Evolutionary conservation across 2,888 invertebrate genomes (phyloP).

Genomic region (Eilema depressum): DNA sequence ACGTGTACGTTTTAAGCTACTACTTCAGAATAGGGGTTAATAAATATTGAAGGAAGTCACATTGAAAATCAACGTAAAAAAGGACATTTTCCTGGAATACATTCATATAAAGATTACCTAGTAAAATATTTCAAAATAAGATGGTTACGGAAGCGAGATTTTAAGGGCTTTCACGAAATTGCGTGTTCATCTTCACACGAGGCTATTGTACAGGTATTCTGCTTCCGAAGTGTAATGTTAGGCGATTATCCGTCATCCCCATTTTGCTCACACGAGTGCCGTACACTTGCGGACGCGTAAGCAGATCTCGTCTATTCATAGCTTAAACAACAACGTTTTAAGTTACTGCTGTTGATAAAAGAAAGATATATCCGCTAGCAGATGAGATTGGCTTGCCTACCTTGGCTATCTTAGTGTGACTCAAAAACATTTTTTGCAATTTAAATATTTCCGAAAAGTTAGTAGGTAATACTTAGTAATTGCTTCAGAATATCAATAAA

Average conservation of each 20-base stretch:
- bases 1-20: neutral
- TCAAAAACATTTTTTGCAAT: neutral
- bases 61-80: neutral
- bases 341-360: too few species aligned
- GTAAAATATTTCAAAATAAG: neutral
- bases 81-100: neutral
- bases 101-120: slow-evolving; percentile 5
- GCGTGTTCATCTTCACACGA: slow-evolving; percentile 52
- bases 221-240: slow-evolving; percentile 40
- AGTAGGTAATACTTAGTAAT: too few species aligned
- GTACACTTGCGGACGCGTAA: slow-evolving; percentile 21
- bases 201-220: slow-evolving; percentile 54
- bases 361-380: neutral
- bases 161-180: slow-evolving; percentile 39
- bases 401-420: neutral
- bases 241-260: slow-evolving; percentile 44
- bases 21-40: neutral
- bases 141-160: slow-evolving; percentile 30
- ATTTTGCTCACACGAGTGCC: slow-evolving; percentile 17
- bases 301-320: neutral
- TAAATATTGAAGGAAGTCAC: neutral
- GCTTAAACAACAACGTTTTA: neutral
- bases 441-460: neutral
- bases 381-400: neutral
- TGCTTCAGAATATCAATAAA: neutral